Evolutionary conservation across 1,140 invertebrate species (phyloP), one percentile per base, ranked within the genome.

Genomic region (Tribolium castaneum): DNA sequence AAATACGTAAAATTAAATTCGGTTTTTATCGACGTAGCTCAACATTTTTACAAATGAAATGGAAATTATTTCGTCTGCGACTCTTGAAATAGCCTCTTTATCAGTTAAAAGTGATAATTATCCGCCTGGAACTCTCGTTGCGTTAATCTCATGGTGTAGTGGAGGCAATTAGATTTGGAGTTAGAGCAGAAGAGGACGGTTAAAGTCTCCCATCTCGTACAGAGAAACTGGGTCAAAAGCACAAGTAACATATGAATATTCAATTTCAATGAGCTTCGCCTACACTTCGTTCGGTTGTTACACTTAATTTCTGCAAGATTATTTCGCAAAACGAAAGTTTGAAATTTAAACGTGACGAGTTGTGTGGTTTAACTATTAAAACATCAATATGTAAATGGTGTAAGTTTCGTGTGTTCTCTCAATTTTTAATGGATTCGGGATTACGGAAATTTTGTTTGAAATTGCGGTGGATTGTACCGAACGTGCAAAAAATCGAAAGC

Each of bases 241-340:
- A 66, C 59, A 66, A 45, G 25, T 34, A 66, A 66, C 59, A 66
- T 66, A 66, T 66, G 59, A 66, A 66, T 66, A 66, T 66, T 66
- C 59, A 66, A 35, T 66, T 66, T 66, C 25, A 30, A 66, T 66
- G 59, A 66, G 54, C 54, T 59, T 59, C 54, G 54, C 54, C 54
- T 59, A 59, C 54, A 59, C 54, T 54, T 54, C 3, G 14, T 54
- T 13, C 52, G 19, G 52, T 54, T 59, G 54, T 25, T 66, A 35
- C n/a, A 66, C 5, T 66, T 66, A 66, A 66, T 34, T 34, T 30
- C 25, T 66, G 59, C 25, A 30, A 62, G 59, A 66, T 66, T 25
- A 66, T 66, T 45, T n/a, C 39, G n/a, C 39, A 45, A 45, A n/a
- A 45, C n/a, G 39, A n/a, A 45, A 3, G 4, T 1, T 10, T 10